These are phyloP conservation scores for Danionella cerebrum DNA, from an alignment of 2,113 vertebrate genomes.

Conservation along the genomic window DNA sequence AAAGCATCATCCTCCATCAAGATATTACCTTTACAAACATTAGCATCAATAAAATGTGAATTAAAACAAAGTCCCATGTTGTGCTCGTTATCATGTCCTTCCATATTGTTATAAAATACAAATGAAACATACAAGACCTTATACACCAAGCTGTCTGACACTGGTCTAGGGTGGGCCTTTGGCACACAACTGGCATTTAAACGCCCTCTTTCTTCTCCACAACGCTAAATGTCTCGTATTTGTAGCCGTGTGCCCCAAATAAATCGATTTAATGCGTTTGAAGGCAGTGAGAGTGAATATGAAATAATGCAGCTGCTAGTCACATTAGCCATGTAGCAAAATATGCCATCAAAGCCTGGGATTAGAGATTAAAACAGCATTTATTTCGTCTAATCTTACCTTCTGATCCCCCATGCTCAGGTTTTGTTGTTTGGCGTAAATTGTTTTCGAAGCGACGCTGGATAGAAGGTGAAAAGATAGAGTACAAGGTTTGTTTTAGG, in stretches of 20 bases:
- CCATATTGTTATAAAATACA: background rate
- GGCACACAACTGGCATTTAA: background rate
- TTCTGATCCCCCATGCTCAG: constrained; percentile 6
- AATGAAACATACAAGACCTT: background rate
- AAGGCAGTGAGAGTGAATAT: background rate
- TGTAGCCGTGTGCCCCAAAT: background rate
- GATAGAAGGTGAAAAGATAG: background rate
- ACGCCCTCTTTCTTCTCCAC: background rate
- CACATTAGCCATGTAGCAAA: constrained; percentile 21
- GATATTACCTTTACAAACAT: no score
- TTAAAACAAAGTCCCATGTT: no score
- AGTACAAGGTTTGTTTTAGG: constrained; percentile 1
- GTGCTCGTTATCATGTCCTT: no score
- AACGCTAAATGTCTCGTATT: background rate
- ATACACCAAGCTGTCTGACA: background rate
- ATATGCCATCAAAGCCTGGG: constrained; percentile 8
- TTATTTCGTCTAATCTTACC: background rate
- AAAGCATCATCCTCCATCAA: no score
- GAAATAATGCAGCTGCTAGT: background rate
- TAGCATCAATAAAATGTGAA: no score
- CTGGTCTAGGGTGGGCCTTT: constrained; percentile 8
- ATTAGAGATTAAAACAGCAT: background rate
- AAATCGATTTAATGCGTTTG: background rate
- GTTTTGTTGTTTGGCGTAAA: background rate
- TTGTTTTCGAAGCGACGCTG: background rate